phyloP scores from a whole-genome alignment of 2,888 invertebrate species.

The Himalopsyche japonica region DNA sequence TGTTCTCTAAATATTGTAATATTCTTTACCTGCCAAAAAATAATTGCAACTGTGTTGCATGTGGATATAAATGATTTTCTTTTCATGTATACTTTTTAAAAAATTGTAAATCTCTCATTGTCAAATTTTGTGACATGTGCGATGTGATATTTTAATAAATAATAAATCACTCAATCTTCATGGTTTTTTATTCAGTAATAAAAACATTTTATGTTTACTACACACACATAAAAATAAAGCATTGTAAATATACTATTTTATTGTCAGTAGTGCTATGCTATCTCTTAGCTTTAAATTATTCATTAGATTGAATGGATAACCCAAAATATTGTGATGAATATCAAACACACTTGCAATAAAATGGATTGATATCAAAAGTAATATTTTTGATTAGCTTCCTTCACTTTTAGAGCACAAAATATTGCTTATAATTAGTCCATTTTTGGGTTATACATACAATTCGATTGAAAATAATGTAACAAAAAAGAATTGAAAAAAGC shows the following conservation, averaged over 20 bases:
- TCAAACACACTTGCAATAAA: no score
- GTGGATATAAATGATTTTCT: no score
- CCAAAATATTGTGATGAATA: neutral
- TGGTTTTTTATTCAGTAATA: slow-evolving; percentile 36
- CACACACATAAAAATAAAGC: slow-evolving; percentile 35
- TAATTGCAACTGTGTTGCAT: no score
- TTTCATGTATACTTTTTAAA: neutral
- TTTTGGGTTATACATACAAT: neutral
- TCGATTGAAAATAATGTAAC: neutral
- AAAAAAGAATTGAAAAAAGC: no score
- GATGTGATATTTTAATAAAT: slow-evolving; percentile 43
- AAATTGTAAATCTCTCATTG: neutral
- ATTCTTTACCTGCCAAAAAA: no score
- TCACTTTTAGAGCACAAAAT: no score
- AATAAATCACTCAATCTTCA: slow-evolving; percentile 37
- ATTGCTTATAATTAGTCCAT: no score
- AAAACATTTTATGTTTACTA: slow-evolving; percentile 41
- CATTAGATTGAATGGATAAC: neutral
- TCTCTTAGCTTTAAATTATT: neutral
- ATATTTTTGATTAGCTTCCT: no score
- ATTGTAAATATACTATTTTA: slow-evolving; percentile 30
- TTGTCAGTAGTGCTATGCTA: slow-evolving; percentile 21
- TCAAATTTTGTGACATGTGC: slow-evolving; percentile 31
- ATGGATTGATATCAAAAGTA: no score
- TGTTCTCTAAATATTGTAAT: no score